These are phyloP conservation scores for Thereuonema tuberculata DNA, from an alignment of 1,140 invertebrate genomes.

Conservation along the genomic window DNA sequence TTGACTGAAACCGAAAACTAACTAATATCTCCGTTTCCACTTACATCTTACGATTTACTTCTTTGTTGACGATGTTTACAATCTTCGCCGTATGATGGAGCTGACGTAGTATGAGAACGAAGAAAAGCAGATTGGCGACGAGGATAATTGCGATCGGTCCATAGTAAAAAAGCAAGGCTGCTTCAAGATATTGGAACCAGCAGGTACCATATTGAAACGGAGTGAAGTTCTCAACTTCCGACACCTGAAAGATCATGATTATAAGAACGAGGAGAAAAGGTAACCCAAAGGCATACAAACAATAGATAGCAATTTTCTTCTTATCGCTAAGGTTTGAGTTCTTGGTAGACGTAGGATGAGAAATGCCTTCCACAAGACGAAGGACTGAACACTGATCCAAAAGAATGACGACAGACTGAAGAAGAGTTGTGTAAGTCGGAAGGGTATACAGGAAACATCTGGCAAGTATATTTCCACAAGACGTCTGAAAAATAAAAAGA, in stretches of 20 bases:
- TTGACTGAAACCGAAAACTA: no score
- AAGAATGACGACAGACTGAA: neutral
- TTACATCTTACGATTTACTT: no score
- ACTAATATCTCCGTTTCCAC: no score
- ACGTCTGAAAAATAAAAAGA: no score
- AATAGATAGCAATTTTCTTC: neutral
- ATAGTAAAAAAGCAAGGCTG: neutral
- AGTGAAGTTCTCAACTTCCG: neutral
- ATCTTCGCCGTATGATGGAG: neutral
- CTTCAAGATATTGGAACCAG: neutral
- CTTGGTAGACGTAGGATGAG: neutral
- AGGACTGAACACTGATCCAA: neutral
- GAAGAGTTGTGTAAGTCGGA: neutral
- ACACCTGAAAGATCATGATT: neutral
- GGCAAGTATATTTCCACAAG: no score
- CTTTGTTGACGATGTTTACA: neutral
- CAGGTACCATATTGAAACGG: neutral
- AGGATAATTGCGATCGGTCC: neutral
- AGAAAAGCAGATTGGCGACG: neutral
- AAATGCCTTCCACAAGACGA: neutral
- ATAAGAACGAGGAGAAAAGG: neutral
- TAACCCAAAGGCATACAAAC: neutral
- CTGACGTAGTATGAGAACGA: neutral
- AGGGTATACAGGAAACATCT: neutral
- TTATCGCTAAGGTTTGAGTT: neutral